Conservation (phyloP, 2,797 vertebrate species). For the Chiloscyllium punctatum region DNA sequence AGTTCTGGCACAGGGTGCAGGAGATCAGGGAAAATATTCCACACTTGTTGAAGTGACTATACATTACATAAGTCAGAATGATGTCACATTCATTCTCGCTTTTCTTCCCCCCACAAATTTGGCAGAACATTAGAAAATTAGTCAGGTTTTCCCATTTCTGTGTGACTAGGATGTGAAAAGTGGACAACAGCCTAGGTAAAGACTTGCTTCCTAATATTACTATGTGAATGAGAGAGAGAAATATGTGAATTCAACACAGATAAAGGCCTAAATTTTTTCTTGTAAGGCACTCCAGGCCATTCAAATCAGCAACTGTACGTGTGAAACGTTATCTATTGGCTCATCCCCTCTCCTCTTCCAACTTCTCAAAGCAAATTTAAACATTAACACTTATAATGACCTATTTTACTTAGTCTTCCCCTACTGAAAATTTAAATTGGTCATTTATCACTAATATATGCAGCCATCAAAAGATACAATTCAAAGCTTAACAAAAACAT, state of each 20-base stretch:
- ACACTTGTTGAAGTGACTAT: conserved; percentile 11
- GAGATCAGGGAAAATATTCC: conserved; percentile 33
- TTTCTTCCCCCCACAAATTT: neutral
- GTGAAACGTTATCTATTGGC: neutral
- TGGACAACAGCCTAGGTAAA: neutral
- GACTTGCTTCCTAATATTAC: neutral
- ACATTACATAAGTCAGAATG: conserved; percentile 27
- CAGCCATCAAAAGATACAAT: neutral
- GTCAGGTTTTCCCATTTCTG: conserved; percentile 8
- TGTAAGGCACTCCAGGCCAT: neutral
- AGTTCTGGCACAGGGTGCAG: neutral
- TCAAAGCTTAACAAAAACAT: neutral
- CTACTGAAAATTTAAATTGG: neutral
- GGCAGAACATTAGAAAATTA: neutral
- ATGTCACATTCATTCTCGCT: neutral
- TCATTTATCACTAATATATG: neutral
- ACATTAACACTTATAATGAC: neutral
- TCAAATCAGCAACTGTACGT: neutral
- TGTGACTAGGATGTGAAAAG: neutral
- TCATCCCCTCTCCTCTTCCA: neutral
- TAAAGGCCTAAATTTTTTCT: neutral
- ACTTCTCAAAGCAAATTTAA: conserved; percentile 1
- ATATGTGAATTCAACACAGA: neutral
- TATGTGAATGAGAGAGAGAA: neutral
- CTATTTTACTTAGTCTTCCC: neutral